Conservation (phyloP, 2,113 vertebrate genomes). For the Dasypus novemcinctus region DNA sequence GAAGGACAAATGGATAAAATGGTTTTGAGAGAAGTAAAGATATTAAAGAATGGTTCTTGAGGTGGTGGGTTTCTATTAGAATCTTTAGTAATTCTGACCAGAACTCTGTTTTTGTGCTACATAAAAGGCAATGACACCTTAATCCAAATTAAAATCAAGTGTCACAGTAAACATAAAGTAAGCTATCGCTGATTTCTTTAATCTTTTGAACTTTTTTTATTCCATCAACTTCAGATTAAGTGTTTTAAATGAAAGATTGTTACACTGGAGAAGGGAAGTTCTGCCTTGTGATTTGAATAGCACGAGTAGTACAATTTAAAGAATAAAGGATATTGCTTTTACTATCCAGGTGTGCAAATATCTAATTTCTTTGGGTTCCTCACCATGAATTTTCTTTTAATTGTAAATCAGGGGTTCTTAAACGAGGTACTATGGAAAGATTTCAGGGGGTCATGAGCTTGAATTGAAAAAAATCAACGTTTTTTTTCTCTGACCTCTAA, state of each 20-base stretch:
- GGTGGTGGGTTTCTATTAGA: background rate
- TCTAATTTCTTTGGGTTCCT: background rate
- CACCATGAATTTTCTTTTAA: background rate
- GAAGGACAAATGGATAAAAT: background rate
- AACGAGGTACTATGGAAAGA: no score
- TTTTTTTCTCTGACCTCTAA: no score
- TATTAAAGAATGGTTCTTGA: background rate
- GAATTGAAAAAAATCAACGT: no score
- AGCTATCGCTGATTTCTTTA: constrained; percentile 9
- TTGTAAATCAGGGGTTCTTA: background rate
- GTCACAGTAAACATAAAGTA: background rate
- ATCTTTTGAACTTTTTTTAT: constrained; percentile 1
- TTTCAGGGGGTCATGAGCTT: no score
- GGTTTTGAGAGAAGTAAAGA: background rate
- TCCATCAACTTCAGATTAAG: background rate
- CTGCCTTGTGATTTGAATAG: background rate
- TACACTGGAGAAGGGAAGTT: background rate
- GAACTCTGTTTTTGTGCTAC: background rate
- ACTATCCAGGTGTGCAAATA: background rate
- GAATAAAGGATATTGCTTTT: background rate
- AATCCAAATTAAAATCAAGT: background rate
- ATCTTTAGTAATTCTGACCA: background rate
- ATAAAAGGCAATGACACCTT: background rate
- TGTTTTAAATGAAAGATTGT: background rate
- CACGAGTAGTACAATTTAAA: background rate